Percentiles rank a stretch among this genome's conserved stretches.
Evolutionary conservation across 2,113 vertebrate genomes (phyloP).

Genomic region (Megaceryle torquata): DNA sequence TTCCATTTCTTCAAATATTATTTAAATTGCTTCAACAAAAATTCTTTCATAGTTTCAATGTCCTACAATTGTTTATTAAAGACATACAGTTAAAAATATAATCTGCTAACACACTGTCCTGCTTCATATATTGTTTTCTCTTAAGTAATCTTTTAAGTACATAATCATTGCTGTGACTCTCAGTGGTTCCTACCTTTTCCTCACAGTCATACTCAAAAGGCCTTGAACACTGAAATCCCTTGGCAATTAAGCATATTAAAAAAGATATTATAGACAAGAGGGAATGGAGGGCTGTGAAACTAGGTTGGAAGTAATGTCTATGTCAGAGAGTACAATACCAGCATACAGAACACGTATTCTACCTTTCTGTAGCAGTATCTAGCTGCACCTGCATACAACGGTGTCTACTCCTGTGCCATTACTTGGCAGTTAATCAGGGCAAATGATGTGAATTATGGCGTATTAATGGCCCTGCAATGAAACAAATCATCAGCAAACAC

Average conservation of each 20-base stretch:
- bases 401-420: neutral
- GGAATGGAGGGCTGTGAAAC: neutral
- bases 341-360: neutral
- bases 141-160: conserved; percentile 26
- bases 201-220: conserved; percentile 4
- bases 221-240: conserved; percentile 23
- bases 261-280: neutral
- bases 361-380: neutral
- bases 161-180: conserved; percentile 6
- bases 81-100: neutral
- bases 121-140: conserved; percentile 11
- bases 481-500: neutral
- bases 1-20: neutral
- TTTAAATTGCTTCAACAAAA: neutral
- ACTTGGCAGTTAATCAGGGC: neutral
- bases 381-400: neutral
- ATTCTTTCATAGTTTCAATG: neutral
- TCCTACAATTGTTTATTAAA: neutral
- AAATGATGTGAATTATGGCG: neutral
- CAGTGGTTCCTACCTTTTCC: conserved; percentile 31
- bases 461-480: neutral
- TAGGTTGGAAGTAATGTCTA: neutral
- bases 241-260: conserved; percentile 2
- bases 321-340: neutral
- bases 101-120: neutral